Percentiles rank a stretch among this genome's conserved stretches.
phyloP scores from a whole-genome alignment of 2,113 vertebrate genomes.

The Dermatemys mawii region DNA sequence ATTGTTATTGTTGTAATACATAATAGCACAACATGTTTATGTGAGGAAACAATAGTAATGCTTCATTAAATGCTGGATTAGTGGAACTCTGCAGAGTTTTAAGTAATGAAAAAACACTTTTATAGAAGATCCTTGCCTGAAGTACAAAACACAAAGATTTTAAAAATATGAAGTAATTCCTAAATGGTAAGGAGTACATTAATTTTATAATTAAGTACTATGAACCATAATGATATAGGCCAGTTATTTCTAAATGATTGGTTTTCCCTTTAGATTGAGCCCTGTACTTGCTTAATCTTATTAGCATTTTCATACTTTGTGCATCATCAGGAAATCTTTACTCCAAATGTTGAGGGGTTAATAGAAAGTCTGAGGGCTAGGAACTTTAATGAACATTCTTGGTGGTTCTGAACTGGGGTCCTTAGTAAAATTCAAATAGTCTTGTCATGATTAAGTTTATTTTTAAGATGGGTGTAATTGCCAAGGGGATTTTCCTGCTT shows the following conservation, averaged over 20 bases:
- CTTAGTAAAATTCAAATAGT: background rate
- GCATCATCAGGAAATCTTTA: background rate
- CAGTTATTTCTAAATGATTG: background rate
- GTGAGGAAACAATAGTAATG: background rate
- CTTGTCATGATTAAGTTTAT: too few relatives aligned
- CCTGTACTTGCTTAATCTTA: too few relatives aligned
- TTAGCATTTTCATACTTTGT: background rate
- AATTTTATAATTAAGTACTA: background rate
- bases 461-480: background rate
- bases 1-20: background rate
- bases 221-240: background rate
- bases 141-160: background rate
- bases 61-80: background rate
- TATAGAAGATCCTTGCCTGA: background rate
- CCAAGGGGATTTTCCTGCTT: background rate
- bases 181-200: background rate
- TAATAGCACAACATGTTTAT: background rate
- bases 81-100: background rate
- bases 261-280: background rate
- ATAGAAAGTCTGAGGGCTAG: background rate
- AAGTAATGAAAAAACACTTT: background rate
- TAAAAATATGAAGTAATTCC: background rate
- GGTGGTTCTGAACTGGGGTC: background rate
- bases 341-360: background rate
- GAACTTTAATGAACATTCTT: background rate